Evolutionary conservation across 2,888 invertebrate species (phyloP), one percentile per base, ranked within the genome.

Genomic region (Melipona bicolor): DNA sequence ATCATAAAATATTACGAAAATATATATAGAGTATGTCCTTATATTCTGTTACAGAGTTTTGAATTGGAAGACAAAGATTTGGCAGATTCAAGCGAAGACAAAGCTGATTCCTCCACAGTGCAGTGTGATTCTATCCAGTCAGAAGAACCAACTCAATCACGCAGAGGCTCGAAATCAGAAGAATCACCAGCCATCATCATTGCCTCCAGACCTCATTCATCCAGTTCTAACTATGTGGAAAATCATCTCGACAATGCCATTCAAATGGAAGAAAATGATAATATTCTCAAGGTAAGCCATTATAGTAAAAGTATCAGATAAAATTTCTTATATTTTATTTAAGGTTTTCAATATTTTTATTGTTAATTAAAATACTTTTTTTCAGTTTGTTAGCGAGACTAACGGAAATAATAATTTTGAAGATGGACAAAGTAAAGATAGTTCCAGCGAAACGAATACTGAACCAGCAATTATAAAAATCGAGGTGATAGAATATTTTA

Each of bases 141-240:
- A 1, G 64, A 75, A 24, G 84, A 81, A 13, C 36, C 36, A 19
- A 71, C 2, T 43, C 72, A 73, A 4, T 74, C 81, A 19, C 73
- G 77, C 11, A 84, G 73, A 36, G 77, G 36, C 21, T 75, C 67
- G 4, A 72, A 73, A 50, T 32, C n/a, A 21, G 56, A 19, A 32
- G 76, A 87, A 36, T 87, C 87, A 13, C 88, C 87, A 43, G 72
- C 91, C 27, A 91, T 91, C 74, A 75, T 88, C 64, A 89, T 91
- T 73, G 88, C 89, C 13, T 91, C 92, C 54, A 90, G 90, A 54
- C 88, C 91, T 27, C 90, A 90, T 76, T 91, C 92, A 75, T 91
- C 92, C 61, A 88, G 77, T 27, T 43, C 70, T 19, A 77, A 86
- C 24, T 81, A 85, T 49, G 71, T 80, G 50, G 90, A 86, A 36